Conservation (phyloP, 1,140 invertebrate species). For the Papilio polyxenes region DNA sequence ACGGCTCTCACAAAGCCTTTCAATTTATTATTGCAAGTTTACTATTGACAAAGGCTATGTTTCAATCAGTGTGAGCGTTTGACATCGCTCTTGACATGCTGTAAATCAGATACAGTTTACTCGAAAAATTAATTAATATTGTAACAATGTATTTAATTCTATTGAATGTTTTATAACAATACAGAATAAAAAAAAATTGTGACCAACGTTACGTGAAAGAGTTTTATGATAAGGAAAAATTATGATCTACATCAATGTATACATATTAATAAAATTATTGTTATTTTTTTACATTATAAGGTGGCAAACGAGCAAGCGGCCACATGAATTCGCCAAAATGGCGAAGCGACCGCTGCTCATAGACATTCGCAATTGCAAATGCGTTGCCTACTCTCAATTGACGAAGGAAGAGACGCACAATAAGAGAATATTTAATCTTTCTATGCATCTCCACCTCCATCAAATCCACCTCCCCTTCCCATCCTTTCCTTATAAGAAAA, state of each 20-base stretch:
- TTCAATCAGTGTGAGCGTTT: slow-evolving; percentile 31
- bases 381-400: too few relatives aligned
- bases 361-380: too few relatives aligned
- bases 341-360: too few relatives aligned
- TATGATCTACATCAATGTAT: not conserved
- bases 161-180: not conserved
- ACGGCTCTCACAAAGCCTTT: slow-evolving; percentile 62
- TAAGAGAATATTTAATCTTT: too few relatives aligned
- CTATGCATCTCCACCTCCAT: too few relatives aligned
- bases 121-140: slow-evolving; percentile 32
- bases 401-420: too few relatives aligned
- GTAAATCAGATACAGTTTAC: slow-evolving; percentile 17
- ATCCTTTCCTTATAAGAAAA: too few relatives aligned
- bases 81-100: slow-evolving; percentile 16
- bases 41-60: slow-evolving; percentile 47
- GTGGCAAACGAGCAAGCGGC: too few relatives aligned
- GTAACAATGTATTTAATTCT: not conserved
- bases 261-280: too few relatives aligned
- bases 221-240: not conserved
- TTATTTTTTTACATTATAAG: too few relatives aligned
- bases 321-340: too few relatives aligned
- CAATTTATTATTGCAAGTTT: slow-evolving; percentile 48
- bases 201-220: not conserved
- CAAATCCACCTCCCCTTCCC: too few relatives aligned
- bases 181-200: not conserved